phyloP scores from a whole-genome alignment of 2,888 invertebrate species.

The Spilosoma lubricipeda region DNA sequence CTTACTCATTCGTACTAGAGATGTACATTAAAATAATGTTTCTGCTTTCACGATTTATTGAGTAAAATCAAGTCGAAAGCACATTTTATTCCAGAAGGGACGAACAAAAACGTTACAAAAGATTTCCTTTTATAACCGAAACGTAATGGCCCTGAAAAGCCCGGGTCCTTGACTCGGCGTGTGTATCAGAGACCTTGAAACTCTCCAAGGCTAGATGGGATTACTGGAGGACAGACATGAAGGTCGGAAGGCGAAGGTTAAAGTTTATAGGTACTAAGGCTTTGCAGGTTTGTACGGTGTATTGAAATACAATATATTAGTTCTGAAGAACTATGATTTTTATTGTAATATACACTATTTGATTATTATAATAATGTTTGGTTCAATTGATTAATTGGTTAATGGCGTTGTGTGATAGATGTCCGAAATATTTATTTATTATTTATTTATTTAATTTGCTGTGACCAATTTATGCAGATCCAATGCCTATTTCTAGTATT shows the following conservation, averaged over 20 bases:
- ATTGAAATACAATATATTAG: background rate
- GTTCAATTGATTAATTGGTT: too few species aligned
- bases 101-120: conserved; percentile 9
- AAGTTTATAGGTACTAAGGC: conserved; percentile 7
- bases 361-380: background rate
- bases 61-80: conserved; percentile 2
- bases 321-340: background rate
- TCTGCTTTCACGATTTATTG: conserved; percentile 10
- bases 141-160: conserved; percentile 28
- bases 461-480: background rate
- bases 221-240: conserved; percentile 24
- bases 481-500: background rate
- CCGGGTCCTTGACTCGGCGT: conserved; percentile 37
- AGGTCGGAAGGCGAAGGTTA: conserved; percentile 10
- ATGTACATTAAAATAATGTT: conserved; percentile 14
- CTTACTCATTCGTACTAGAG: background rate
- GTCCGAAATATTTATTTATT: too few species aligned
- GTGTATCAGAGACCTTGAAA: conserved; percentile 39
- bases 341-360: background rate
- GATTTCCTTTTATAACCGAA: conserved; percentile 21
- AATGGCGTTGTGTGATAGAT: too few species aligned
- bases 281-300: background rate
- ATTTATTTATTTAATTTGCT: too few species aligned
- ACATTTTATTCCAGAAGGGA: background rate
- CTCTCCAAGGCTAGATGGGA: conserved; percentile 31